phyloP scores from a whole-genome alignment of 1,140 invertebrate species.

The Drosophila burlai region DNA sequence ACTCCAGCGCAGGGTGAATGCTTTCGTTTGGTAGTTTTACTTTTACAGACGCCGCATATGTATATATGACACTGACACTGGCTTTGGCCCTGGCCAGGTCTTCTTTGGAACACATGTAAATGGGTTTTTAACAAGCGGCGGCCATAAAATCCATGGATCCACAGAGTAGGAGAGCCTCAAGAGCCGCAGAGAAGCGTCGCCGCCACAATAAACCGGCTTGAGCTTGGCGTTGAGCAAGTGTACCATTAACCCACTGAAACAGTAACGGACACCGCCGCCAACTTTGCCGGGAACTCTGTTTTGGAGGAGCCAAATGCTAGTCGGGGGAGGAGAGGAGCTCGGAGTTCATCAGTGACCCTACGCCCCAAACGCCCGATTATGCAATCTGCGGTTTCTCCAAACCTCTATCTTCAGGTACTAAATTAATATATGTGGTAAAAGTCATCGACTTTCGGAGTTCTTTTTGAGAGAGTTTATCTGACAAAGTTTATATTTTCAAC shows the following conservation, averaged over 20 bases:
- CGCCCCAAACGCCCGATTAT: constrained; percentile 7
- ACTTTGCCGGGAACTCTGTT: constrained; percentile 34
- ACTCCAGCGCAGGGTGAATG: constrained; percentile 49
- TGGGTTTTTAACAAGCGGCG: constrained; percentile 76
- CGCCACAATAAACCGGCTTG: constrained; percentile 51
- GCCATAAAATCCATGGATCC: constrained; percentile 62
- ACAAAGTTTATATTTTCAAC: background rate
- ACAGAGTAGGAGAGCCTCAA: constrained; percentile 2
- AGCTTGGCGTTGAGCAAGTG: constrained; percentile 72
- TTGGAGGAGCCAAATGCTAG: background rate
- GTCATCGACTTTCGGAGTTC: background rate
- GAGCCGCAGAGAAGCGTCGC: constrained; percentile 17
- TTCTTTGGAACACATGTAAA: constrained; percentile 70
- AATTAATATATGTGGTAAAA: background rate
- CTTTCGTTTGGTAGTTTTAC: constrained; percentile 66
- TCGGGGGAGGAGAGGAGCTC: background rate
- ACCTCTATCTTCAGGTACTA: too few relatives aligned
- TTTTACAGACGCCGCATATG: constrained; percentile 65
- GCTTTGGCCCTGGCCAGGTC: constrained; percentile 10
- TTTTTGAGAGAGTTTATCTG: background rate
- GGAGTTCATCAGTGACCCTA: constrained; percentile 12
- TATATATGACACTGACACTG: background rate
- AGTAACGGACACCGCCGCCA: constrained; percentile 64
- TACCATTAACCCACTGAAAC: constrained; percentile 84
- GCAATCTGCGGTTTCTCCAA: constrained; percentile 19